phyloP scores from a whole-genome alignment of 2,113 vertebrate genomes.

The Podocnemis expansa region DNA sequence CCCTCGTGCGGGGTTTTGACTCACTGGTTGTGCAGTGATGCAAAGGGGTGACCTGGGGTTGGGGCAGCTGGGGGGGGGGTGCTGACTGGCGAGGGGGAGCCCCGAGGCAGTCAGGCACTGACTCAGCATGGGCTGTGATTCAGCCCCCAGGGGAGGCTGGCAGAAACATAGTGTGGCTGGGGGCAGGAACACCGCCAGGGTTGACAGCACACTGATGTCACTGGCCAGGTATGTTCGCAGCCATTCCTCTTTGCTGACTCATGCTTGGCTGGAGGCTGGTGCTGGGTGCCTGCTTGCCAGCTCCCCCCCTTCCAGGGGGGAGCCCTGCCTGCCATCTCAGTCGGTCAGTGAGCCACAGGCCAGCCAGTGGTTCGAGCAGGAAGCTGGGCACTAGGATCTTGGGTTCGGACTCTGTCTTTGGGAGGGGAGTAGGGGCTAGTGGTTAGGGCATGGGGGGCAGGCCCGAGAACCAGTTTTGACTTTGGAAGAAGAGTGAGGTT shows the following conservation, averaged over 20 bases:
- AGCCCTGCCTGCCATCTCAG: not conserved
- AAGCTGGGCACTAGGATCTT: not conserved
- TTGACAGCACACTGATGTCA: slow-evolving; percentile 64
- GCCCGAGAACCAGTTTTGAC: no score
- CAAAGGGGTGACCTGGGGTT: not conserved
- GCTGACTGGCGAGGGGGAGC: not conserved
- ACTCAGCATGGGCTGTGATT: not conserved
- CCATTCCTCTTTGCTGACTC: slow-evolving; percentile 62
- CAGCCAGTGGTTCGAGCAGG: not conserved
- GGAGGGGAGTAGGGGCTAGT: not conserved
- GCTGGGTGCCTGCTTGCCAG: not conserved
- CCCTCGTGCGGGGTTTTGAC: not conserved
- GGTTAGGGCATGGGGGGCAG: no score
- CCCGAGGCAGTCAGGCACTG: not conserved
- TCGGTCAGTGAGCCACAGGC: not conserved
- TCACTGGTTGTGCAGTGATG: not conserved
- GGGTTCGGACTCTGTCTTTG: no score
- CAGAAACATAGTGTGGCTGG: not conserved
- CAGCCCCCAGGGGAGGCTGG: not conserved
- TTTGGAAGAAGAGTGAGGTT: not conserved
- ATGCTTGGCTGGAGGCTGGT: slow-evolving; percentile 10
- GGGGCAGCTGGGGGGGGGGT: not conserved
- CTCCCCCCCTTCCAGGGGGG: not conserved
- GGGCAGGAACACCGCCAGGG: not conserved
- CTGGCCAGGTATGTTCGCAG: slow-evolving; percentile 57